Conservation (phyloP, 2,113 vertebrate species). For the Casuarius casuarius region DNA sequence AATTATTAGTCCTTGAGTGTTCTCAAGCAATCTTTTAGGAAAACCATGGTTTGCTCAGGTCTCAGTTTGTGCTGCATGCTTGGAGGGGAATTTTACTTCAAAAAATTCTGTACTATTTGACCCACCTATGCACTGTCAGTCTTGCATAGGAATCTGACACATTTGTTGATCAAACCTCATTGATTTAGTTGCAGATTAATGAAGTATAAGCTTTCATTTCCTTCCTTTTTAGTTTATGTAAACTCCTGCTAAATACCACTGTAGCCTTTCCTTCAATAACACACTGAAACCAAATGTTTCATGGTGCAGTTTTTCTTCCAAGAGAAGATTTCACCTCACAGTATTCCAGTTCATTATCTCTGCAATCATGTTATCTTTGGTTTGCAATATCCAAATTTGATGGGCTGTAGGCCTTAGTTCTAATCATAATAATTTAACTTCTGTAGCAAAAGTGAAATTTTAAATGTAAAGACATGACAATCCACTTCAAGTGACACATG, state of each 20-base stretch:
- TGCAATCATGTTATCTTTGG: constrained; percentile 2
- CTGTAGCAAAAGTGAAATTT: background rate
- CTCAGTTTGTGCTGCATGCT: background rate
- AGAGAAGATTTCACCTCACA: constrained; percentile 20
- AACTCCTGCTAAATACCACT: constrained; percentile 54
- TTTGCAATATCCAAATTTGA: background rate
- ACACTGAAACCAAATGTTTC: constrained; percentile 45
- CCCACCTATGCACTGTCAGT: background rate
- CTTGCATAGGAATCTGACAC: constrained; percentile 33
- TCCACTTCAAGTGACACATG: background rate
- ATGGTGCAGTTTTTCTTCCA: constrained; percentile 36
- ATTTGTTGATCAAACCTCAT: constrained; percentile 20
- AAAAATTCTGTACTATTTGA: background rate
- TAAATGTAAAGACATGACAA: background rate
- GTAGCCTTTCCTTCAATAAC: constrained; percentile 43
- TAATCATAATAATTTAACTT: background rate
- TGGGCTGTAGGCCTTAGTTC: background rate
- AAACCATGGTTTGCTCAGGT: background rate
- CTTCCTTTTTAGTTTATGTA: constrained; percentile 49
- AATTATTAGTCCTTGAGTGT: background rate
- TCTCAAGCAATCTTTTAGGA: background rate
- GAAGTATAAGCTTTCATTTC: constrained; percentile 57
- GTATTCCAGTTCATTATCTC: constrained; percentile 45
- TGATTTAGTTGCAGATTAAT: constrained; percentile 56
- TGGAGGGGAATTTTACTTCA: background rate